phyloP scores from a whole-genome alignment of 2,113 vertebrate species.

The Serranochromis macrocephalus region DNA sequence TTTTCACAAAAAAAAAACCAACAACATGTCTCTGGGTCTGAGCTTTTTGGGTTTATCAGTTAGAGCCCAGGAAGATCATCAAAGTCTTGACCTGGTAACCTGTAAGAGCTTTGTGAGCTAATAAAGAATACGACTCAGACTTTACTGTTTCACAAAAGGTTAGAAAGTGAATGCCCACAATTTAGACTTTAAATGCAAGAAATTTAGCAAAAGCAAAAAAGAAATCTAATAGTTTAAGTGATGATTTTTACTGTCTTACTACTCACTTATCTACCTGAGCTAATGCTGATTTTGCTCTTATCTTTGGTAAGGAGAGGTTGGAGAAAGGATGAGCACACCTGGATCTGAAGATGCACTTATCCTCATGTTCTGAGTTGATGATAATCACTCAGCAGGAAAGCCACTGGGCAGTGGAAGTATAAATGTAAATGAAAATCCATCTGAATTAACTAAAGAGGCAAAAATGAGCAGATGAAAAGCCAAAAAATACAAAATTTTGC shows the following conservation, averaged over 20 bases:
- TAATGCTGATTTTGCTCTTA: background rate
- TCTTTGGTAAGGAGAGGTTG: background rate
- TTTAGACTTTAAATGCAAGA: accelerated
- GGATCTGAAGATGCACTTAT: background rate
- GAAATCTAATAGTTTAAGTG: accelerated
- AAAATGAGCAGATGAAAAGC: background rate
- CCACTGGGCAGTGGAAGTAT: accelerated
- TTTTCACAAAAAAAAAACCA: background rate
- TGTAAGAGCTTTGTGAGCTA: accelerated
- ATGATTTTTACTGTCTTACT: background rate
- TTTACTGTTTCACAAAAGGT: background rate
- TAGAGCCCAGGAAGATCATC: accelerated
- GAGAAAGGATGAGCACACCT: background rate
- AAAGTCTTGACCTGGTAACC: background rate
- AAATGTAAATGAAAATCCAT: background rate
- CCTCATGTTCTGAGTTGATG: background rate
- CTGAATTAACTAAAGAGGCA: background rate
- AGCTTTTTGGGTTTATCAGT: background rate
- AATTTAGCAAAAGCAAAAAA: background rate
- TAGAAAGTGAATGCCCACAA: accelerated
- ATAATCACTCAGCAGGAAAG: background rate
- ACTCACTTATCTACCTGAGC: background rate
- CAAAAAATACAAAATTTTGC: accelerated
- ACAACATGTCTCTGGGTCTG: background rate
- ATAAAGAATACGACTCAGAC: background rate